Conservation (phyloP, 2,797 vertebrate species). For the Lerista edwardsae region DNA sequence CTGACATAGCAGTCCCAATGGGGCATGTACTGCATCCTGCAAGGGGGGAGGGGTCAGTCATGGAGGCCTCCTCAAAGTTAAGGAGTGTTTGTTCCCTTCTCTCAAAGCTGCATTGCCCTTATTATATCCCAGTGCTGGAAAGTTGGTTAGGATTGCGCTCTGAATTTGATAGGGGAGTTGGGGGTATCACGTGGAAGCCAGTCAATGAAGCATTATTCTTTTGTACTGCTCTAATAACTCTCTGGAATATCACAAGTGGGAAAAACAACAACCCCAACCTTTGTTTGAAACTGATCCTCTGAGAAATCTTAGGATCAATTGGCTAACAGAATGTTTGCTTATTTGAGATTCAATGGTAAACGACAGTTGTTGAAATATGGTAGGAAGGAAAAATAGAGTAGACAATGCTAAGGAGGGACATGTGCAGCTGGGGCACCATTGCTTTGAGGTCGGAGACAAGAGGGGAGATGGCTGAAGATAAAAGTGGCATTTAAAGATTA, state of each 20-base stretch:
- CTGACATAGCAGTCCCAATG: no score
- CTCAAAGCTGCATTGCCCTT: no score
- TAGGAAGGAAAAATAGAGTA: neutral
- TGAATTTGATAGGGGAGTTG: neutral
- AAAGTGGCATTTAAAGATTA: neutral
- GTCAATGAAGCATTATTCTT: neutral
- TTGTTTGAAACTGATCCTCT: neutral
- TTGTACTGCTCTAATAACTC: neutral
- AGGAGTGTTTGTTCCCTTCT: no score
- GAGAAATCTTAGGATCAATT: neutral
- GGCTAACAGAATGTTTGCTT: neutral
- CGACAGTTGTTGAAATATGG: neutral
- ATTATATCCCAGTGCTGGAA: no score
- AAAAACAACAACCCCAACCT: neutral
- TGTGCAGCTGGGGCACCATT: neutral
- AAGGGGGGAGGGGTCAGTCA: no score
- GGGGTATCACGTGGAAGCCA: neutral
- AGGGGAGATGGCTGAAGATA: neutral
- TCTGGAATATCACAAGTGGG: neutral
- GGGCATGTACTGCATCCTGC: no score
- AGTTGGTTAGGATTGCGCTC: no score
- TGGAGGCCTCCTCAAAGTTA: no score
- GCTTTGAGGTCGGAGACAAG: neutral
- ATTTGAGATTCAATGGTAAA: neutral
- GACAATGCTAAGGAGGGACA: neutral